These are phyloP conservation scores for roundworm (Caenorhabditis elegans) DNA, from an alignment of 1,140 invertebrate species.

Conservation along the genomic window DNA sequence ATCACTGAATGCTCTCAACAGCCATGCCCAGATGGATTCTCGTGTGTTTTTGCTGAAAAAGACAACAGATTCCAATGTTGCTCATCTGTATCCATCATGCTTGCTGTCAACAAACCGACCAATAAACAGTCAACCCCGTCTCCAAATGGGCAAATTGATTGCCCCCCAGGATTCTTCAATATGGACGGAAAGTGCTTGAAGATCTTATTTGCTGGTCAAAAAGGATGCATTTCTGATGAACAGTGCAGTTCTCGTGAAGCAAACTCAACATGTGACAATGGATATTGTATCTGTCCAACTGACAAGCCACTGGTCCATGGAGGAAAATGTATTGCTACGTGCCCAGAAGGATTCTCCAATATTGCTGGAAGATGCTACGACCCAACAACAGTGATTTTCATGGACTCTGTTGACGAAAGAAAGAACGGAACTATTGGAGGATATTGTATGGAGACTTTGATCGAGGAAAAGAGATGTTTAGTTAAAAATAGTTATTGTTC, in stretches of 20 bases:
- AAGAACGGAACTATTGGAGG: slow-evolving; percentile 64
- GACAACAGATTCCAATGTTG: slow-evolving; percentile 46
- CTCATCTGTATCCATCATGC: slow-evolving; percentile 39
- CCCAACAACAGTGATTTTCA: slow-evolving; percentile 65
- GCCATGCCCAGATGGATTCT: slow-evolving; percentile 46
- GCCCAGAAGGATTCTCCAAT: slow-evolving; percentile 65
- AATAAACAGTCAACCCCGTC: slow-evolving; percentile 21
- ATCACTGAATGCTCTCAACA: slow-evolving; percentile 39
- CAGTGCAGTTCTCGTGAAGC: slow-evolving; percentile 57
- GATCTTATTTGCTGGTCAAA: slow-evolving; percentile 61
- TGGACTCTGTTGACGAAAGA: slow-evolving; percentile 65
- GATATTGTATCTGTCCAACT: slow-evolving; percentile 58
- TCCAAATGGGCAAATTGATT: slow-evolving; percentile 45
- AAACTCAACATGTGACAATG: slow-evolving; percentile 47
- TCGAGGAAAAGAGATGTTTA: slow-evolving; percentile 58
- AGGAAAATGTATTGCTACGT: slow-evolving; percentile 56
- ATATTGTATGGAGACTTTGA: slow-evolving; percentile 58
- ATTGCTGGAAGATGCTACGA: slow-evolving; percentile 64
- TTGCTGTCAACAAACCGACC: slow-evolving; percentile 23
- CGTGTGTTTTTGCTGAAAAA: slow-evolving; percentile 41
- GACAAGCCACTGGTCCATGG: slow-evolving; percentile 57
- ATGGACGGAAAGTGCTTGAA: slow-evolving; percentile 42
- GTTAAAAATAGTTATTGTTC: slow-evolving; percentile 64
- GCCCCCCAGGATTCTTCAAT: slow-evolving; percentile 54
- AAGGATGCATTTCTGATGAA: slow-evolving; percentile 59